Evolutionary conservation across 2,797 vertebrate species (phyloP).

Genomic region (Melanotaenia trifasciata): DNA sequence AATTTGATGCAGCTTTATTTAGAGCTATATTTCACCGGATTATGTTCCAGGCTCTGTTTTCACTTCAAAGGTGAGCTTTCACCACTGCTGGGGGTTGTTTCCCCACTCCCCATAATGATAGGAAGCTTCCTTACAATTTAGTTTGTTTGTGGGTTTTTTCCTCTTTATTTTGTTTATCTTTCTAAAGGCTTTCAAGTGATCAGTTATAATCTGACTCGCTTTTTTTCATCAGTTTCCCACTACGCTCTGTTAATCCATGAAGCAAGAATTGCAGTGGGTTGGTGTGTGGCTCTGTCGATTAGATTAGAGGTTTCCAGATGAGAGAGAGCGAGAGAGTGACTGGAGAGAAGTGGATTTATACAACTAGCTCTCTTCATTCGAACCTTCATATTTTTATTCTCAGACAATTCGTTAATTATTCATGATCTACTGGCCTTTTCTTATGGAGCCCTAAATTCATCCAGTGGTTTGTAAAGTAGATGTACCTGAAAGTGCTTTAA

Average conservation of each 20-base stretch:
- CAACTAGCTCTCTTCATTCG: conserved; percentile 28
- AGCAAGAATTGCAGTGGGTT: conserved; percentile 32
- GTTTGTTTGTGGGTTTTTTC: background rate
- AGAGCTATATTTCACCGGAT: conserved; percentile 80
- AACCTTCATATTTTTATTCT: background rate
- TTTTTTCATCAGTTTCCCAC: conserved; percentile 51
- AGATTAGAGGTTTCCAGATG: conserved; percentile 62
- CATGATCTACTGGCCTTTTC: background rate
- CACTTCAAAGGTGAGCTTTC: conserved; percentile 78
- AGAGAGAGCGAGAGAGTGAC: conserved; percentile 27
- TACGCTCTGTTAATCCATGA: conserved; percentile 58
- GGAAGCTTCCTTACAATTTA: conserved; percentile 31
- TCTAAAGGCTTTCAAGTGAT: conserved; percentile 55
- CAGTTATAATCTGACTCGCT: conserved; percentile 56
- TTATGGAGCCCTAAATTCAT: conserved; percentile 1
- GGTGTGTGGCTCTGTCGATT: conserved; percentile 56
- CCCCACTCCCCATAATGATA: conserved; percentile 31
- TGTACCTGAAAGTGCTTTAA: background rate
- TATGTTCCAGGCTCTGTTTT: conserved; percentile 78
- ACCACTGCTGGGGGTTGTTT: conserved; percentile 66
- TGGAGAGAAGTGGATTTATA: background rate
- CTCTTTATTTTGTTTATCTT: background rate
- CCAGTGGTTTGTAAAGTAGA: conserved; percentile 4
- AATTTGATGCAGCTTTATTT: conserved; percentile 81
- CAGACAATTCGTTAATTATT: background rate